These are phyloP conservation scores for Melanerpes formicivorus DNA, from an alignment of 2,113 vertebrate genomes.

Conservation along the genomic window DNA sequence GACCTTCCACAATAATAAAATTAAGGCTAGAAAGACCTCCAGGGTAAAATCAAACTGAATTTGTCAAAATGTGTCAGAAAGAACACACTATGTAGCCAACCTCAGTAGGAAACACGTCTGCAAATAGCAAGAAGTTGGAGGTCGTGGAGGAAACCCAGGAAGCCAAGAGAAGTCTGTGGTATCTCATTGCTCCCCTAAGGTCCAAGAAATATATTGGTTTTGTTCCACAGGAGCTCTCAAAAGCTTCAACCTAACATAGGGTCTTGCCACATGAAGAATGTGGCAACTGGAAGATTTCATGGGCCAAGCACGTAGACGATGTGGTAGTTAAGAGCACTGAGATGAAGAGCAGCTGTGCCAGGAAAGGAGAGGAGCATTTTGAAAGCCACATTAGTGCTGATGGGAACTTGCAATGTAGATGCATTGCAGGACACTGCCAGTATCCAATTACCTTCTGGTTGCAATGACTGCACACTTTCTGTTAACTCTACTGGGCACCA, in stretches of 20 bases:
- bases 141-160: neutral
- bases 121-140: constrained; percentile 7
- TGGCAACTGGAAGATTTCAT: neutral
- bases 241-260: neutral
- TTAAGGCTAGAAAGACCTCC: constrained; percentile 49
- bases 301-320: neutral
- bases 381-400: constrained; percentile 11
- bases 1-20: constrained; percentile 65
- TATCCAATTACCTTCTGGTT: neutral
- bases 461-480: neutral
- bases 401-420: neutral
- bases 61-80: constrained; percentile 55
- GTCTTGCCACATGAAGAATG: neutral
- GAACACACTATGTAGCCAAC: neutral
- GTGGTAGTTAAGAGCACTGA: neutral
- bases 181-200: neutral
- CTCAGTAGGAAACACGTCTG: neutral
- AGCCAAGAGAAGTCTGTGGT: neutral
- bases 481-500: neutral
- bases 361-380: neutral
- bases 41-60: constrained; percentile 59
- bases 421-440: neutral
- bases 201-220: neutral
- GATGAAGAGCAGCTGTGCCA: neutral
- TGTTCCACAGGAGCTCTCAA: neutral